Evolutionary conservation across 1,140 invertebrate species (phyloP).

Genomic region (Tetramorium parvispinum): DNA sequence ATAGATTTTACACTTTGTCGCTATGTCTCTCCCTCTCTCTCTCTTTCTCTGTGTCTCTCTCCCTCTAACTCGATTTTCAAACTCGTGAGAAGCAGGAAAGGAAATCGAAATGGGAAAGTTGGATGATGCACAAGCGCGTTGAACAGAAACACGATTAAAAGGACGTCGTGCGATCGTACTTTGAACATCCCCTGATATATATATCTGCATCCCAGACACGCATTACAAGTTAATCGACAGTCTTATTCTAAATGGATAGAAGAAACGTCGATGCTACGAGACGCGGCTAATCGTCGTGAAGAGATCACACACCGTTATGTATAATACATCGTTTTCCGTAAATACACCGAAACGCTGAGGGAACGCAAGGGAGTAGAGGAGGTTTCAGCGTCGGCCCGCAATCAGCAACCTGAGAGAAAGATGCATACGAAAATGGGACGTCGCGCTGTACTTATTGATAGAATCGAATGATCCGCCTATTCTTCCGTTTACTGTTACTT

Average conservation of each 20-base stretch:
- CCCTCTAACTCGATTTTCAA: background rate
- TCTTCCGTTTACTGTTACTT: conserved; percentile 76
- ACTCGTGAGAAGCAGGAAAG: background rate
- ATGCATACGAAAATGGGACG: conserved; percentile 64
- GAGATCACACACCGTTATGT: background rate
- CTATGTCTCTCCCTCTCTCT: background rate
- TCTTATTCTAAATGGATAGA: conserved; percentile 22
- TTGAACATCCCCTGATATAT: background rate
- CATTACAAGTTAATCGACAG: background rate
- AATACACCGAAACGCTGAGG: background rate
- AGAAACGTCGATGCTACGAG: conserved; percentile 10
- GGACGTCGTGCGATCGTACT: background rate
- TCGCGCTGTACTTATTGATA: conserved; percentile 75
- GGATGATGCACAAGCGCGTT: background rate
- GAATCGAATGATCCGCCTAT: conserved; percentile 71
- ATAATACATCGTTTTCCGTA: background rate
- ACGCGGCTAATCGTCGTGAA: background rate
- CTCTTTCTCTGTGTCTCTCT: background rate
- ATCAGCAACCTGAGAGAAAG: background rate
- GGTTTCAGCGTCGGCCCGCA: no score
- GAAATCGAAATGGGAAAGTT: background rate
- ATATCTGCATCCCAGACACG: background rate
- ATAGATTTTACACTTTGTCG: conserved; percentile 9
- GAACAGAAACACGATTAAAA: background rate
- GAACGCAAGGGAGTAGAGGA: conserved; percentile 17